Percentiles rank a stretch among this genome's conserved stretches.
These are phyloP conservation scores for Umimayanthus kanabou DNA, from an alignment of 92 coral and sea anemone genomes.

Conservation along the genomic window DNA sequence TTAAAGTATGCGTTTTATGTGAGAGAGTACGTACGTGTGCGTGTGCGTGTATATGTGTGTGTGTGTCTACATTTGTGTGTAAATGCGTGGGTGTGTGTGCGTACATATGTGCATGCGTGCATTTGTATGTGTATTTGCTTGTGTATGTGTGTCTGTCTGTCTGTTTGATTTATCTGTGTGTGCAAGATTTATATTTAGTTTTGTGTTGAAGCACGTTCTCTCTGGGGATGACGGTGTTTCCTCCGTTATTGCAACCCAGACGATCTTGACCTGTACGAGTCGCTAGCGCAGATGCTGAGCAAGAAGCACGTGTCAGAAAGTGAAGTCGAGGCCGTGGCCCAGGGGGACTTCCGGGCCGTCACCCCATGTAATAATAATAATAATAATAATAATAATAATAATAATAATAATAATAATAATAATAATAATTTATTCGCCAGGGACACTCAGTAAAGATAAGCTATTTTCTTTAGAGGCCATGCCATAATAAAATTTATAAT, in stretches of 20 bases:
- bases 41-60: background rate
- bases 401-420: too few species aligned
- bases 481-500: too few species aligned
- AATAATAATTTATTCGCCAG: too few species aligned
- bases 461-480: too few species aligned
- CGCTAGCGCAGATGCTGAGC: slow-evolving; percentile 77
- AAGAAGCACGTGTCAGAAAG: slow-evolving; percentile 64
- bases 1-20: background rate
- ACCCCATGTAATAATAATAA: slow-evolving; percentile 57
- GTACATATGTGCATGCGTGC: background rate
- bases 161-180: background rate
- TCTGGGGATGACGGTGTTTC: background rate
- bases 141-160: background rate
- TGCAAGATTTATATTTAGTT: background rate
- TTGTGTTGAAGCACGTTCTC: background rate
- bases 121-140: background rate
- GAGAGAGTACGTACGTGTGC: background rate
- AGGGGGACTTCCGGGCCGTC: slow-evolving; percentile 85
- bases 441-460: too few species aligned
- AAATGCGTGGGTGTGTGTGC: background rate
- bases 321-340: slow-evolving; percentile 70
- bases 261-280: slow-evolving; percentile 77
- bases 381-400: too few species aligned
- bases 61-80: background rate
- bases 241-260: slow-evolving; percentile 19